Conservation (phyloP, 2,113 vertebrate species). For the Tachycineta bicolor region DNA sequence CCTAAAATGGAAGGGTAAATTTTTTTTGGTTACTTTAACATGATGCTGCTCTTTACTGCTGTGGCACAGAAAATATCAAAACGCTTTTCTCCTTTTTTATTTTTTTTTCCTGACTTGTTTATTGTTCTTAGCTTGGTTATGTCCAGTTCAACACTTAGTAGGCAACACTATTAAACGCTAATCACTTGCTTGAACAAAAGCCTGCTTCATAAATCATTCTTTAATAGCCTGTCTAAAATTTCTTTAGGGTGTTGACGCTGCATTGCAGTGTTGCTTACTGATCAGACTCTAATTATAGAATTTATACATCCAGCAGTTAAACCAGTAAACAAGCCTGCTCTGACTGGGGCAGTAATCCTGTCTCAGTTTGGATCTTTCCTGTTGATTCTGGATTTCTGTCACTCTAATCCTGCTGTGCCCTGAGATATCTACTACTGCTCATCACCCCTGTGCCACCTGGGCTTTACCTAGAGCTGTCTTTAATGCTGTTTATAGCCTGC, state of each 20-base stretch:
- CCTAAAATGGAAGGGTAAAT: neutral
- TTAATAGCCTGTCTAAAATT: conserved; percentile 72
- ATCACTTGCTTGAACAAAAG: conserved; percentile 75
- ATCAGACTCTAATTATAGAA: conserved; percentile 63
- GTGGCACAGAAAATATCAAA: neutral
- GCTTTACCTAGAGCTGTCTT: neutral
- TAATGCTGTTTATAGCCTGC: neutral
- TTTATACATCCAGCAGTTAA: conserved; percentile 45
- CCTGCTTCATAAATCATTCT: conserved; percentile 75
- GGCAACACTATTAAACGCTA: conserved; percentile 71
- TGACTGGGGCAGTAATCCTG: neutral
- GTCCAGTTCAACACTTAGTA: conserved; percentile 61
- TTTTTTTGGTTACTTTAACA: neutral
- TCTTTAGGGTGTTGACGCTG: conserved; percentile 64
- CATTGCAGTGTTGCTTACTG: conserved; percentile 15
- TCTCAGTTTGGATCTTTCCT: neutral
- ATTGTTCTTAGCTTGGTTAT: conserved; percentile 19
- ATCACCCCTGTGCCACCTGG: neutral
- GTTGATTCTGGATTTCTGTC: conserved; percentile 24
- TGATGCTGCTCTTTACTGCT: neutral
- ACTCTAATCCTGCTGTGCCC: neutral
- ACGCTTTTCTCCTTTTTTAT: neutral
- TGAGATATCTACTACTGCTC: neutral
- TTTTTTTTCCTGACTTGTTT: neutral
- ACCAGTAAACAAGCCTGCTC: conserved; percentile 34